Evolutionary conservation across 2,888 invertebrate genomes (phyloP), one percentile per base, ranked within the genome.

Genomic region (Drosophila melanosoma): DNA sequence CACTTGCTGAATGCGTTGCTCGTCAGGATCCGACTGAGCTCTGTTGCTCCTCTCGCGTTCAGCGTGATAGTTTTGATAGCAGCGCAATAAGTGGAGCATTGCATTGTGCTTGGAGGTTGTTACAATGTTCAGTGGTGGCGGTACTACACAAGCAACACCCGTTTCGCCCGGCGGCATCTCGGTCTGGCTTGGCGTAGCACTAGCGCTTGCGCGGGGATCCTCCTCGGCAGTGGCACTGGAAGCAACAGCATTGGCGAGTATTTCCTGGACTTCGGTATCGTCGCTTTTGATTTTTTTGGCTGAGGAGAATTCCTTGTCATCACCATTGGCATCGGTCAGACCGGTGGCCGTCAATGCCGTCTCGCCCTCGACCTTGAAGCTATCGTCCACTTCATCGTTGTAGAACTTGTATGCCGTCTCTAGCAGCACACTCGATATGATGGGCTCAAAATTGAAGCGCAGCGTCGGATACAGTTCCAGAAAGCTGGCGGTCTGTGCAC

Each of bases 371-470:
- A 42, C 36, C 17, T 74, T 75, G 15, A 70, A 40, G 6, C 56
- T 71, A 1, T 84, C 85, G 5, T 67, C 90, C 0, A 87, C 69
- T 33, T 91, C 91, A 52, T 91, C 89, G 74, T 91, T 91, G 74
- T 94, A 94, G 78, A 88, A 94, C 94, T 91, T 92, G 4, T 87
- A 70, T 1, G 88, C 85, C 17, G 89, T 90, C 64, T 92, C 92
- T 51, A 92, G 83, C 53, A 97, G 91, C 58, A 95, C 95, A 91
- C 95, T 95, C 38, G 95, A 95, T 63, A 95, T 94, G 61, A 96
- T 91, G 86, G 95, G 95, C 33, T 90, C 90, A 57, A 91, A 93
- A 38, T 91, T 86, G 36, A 90, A 91, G 20, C 92, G 85, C 36
- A 88, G 74, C 93, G 93, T 91, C 91, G 93, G 92, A 87, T 94